A percentile compares a stretch with the other conserved stretches of the same genome.
Evolutionary conservation across 2,888 invertebrate species (phyloP).

Genomic region (Callyntrura sp.): DNA sequence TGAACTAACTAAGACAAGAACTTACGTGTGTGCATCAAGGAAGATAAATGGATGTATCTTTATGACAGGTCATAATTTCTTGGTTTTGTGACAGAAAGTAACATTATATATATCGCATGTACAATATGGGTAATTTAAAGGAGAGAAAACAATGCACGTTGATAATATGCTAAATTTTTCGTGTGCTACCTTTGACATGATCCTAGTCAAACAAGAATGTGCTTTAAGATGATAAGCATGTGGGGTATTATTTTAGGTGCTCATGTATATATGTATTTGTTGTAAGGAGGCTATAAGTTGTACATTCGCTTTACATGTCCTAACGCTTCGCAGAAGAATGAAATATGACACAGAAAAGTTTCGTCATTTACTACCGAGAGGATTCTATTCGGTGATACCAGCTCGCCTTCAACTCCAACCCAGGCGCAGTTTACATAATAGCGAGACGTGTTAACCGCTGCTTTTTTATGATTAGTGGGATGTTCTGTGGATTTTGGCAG

Average conservation of each 20-base stretch:
- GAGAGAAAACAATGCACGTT: slow-evolving; percentile 62
- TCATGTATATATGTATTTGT: neutral
- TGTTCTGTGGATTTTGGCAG: too few species aligned
- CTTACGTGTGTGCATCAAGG: slow-evolving; percentile 22
- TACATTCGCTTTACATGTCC: too few species aligned
- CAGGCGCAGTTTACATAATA: too few species aligned
- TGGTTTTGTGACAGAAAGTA: slow-evolving; percentile 46
- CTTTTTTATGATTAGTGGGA: too few species aligned
- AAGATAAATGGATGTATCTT: slow-evolving; percentile 40
- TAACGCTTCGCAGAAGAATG: too few species aligned
- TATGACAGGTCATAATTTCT: slow-evolving; percentile 62
- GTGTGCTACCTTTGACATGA: slow-evolving; percentile 4
- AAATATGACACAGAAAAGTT: too few species aligned
- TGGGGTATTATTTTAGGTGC: slow-evolving; percentile 2
- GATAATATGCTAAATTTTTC: slow-evolving; percentile 3
- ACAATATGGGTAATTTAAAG: slow-evolving; percentile 2
- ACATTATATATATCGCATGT: neutral
- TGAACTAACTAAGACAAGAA: neutral
- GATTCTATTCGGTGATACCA: too few species aligned
- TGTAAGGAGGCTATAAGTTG: too few species aligned
- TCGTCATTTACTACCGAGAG: too few species aligned
- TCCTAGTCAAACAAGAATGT: neutral
- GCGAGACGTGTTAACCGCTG: too few species aligned
- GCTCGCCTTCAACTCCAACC: too few species aligned
- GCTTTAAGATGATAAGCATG: neutral